Base-by-base conservation (phyloP, 2,797 vertebrate species). In the Falco naumanni region DNA sequence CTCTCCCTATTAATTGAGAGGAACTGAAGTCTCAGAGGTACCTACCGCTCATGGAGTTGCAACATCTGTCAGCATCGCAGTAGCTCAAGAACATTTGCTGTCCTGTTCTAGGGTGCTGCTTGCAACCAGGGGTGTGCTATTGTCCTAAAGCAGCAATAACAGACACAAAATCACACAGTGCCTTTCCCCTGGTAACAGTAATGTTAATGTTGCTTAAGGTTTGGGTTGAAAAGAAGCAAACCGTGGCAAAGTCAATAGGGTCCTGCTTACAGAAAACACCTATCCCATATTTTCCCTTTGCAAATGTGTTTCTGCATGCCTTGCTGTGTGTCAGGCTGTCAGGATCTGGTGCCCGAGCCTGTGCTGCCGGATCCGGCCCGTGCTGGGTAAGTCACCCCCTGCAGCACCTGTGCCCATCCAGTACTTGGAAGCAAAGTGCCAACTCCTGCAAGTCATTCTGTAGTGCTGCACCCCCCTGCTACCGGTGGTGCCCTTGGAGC, bases 331-430 rank as follows among this genome's bases (percentile, higher is more conserved):
- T 10, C 2, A 6, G 47, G n/a, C 33, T 47, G 76, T 21, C 71
- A 39, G 41, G 53, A 16, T 19, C 39, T 25, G 29, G 41, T 29
- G 47, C 39, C 63, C 45, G 20, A 79, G 70, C 78, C 43, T 2
- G 22, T 14, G 54, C 82, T 37, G 33, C 29, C 5, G 7, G 5
- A 4, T 33, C 15, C 7, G 3, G 1, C 4, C 64, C 0, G 0
- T 90, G 37, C 41, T 11, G 53, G 31, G 34, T 45, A 41, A 29
- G 13, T 22, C 12, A 7, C 69, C 19, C 47, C 4, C 41, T 16
- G 0, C 4, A 18, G 39, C 48, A 63, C 66, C 82, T 25, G 12
- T 45, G 65, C 65, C 69, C 31, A 22, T 19, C 7, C 1, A 8
- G n/a, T 33, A 28, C 51, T 69, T 51, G 3, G 22, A 17, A 4